Conservation (phyloP, 2,888 invertebrate genomes). For the Eupithecia inturbata region DNA sequence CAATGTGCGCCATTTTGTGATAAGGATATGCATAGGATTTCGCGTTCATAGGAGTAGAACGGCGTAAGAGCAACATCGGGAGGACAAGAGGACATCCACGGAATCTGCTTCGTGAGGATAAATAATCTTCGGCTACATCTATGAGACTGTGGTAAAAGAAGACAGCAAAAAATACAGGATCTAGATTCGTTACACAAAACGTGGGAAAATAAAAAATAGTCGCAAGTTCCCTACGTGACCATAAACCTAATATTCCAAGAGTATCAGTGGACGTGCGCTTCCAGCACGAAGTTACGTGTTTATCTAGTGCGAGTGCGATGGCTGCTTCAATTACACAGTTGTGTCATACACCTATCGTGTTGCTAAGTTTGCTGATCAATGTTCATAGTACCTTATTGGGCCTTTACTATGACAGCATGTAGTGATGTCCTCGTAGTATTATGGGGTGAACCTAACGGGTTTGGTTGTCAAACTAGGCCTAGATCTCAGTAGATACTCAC, state of each 20-base stretch:
- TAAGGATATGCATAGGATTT: too few species aligned
- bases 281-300: constrained; percentile 16
- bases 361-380: background rate
- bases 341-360: background rate
- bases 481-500: too few species aligned
- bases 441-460: too few species aligned
- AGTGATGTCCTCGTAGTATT: too few species aligned
- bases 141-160: background rate
- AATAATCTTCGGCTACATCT: too few species aligned
- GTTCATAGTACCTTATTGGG: background rate
- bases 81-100: too few species aligned
- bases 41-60: too few species aligned
- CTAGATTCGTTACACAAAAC: constrained; percentile 29
- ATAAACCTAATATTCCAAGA: constrained; percentile 38
- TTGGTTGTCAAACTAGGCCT: too few species aligned
- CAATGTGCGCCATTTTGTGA: too few species aligned
- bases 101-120: too few species aligned
- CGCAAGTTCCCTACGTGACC: constrained; percentile 48
- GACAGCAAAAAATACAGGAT: background rate
- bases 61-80: too few species aligned
- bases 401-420: too few species aligned
- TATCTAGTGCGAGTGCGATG: constrained; percentile 19
- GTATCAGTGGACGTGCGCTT: constrained; percentile 32
- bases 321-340: background rate
- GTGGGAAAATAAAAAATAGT: constrained; percentile 48